These are phyloP conservation scores for Leiothrix lutea DNA, from an alignment of 2,113 vertebrate species.

Conservation along the genomic window DNA sequence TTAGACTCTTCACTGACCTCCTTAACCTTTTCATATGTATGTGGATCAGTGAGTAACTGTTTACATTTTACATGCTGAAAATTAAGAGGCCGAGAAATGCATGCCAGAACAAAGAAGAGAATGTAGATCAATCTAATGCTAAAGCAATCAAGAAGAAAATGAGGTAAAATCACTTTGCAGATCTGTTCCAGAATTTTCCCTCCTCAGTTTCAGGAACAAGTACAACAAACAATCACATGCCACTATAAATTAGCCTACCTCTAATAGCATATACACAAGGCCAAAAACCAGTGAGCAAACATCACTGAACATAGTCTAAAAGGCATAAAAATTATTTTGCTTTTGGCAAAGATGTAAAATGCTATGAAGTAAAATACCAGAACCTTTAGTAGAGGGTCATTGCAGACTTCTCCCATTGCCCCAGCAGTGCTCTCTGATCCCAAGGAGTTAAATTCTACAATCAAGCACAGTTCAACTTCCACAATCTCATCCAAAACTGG, in stretches of 20 bases:
- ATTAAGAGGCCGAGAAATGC: conserved; percentile 4
- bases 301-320: background rate
- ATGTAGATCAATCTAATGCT: background rate
- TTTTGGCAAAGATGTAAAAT: background rate
- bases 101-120: background rate
- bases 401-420: background rate
- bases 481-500: background rate
- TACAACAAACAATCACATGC: background rate
- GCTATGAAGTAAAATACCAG: background rate
- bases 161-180: background rate
- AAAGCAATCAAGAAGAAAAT: background rate
- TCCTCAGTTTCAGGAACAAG: background rate
- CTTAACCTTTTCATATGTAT: background rate
- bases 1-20: background rate
- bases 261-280: background rate
- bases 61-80: conserved; percentile 9
- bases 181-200: background rate
- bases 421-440: background rate
- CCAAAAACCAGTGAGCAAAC: background rate
- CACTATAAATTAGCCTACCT: background rate
- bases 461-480: background rate
- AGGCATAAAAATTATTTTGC: background rate
- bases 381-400: background rate
- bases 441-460: background rate
- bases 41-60: background rate